A percentile compares a stretch with the other conserved stretches of the same genome.
phyloP scores from a whole-genome alignment of 2,888 invertebrate genomes.

The Salpingus planirostris region DNA sequence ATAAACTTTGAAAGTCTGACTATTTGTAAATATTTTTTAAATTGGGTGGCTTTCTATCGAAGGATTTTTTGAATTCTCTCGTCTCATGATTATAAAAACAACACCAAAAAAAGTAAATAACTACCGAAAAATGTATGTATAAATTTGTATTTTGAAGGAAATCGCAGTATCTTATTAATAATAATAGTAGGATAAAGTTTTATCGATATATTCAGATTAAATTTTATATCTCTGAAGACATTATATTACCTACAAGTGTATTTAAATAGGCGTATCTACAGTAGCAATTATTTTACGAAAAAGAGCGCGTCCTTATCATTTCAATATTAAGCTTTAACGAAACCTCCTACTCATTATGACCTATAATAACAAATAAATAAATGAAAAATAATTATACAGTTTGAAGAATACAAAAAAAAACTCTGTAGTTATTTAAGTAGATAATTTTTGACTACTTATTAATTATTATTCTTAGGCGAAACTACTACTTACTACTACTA shows the following conservation, averaged over 20 bases:
- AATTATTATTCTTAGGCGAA: constrained; percentile 22
- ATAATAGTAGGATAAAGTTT: constrained; percentile 12
- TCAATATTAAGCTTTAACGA: constrained; percentile 26
- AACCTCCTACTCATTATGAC: constrained; percentile 19
- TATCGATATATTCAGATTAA: neutral
- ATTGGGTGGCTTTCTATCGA: constrained; percentile 11
- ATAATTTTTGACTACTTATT: constrained; percentile 28
- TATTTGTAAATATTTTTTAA: constrained; percentile 21
- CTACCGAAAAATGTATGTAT: constrained; percentile 33
- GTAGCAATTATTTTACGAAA: constrained; percentile 27
- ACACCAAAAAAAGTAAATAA: constrained; percentile 36
- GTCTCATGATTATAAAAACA: constrained; percentile 15
- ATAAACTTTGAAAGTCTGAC: constrained; percentile 21
- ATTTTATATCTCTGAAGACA: constrained; percentile 17
- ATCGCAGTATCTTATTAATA: constrained; percentile 18
- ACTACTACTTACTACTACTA: no score
- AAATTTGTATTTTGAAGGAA: constrained; percentile 33
- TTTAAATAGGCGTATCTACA: constrained; percentile 27
- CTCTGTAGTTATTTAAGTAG: constrained; percentile 30
- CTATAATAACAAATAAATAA: neutral
- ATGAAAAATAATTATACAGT: no score
- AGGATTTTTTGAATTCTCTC: constrained; percentile 11
- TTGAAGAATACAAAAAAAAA: no score
- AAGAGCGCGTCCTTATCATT: no score
- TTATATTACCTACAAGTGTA: constrained; percentile 29